These are phyloP conservation scores for Daktulosphaira vitifoliae DNA, from an alignment of 1,140 invertebrate genomes.

Conservation along the genomic window DNA sequence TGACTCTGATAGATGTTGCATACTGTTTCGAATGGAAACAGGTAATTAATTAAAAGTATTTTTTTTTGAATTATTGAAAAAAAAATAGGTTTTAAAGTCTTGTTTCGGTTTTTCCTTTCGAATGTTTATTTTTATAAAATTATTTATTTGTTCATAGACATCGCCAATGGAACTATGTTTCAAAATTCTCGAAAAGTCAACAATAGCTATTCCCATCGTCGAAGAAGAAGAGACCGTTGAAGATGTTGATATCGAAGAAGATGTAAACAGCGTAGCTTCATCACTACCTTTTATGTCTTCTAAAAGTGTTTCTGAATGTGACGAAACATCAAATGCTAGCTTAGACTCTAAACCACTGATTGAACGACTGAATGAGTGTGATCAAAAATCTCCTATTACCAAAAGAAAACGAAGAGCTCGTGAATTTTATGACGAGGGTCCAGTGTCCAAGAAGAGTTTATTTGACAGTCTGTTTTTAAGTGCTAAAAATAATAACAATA, in stretches of 20 bases:
- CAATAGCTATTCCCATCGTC: slow-evolving; percentile 26
- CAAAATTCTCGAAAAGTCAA: slow-evolving; percentile 42
- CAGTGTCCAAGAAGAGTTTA: slow-evolving; percentile 2
- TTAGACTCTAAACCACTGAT: slow-evolving; percentile 24
- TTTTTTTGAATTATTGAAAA: neutral
- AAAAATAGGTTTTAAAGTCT: neutral
- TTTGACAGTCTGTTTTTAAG: slow-evolving; percentile 9
- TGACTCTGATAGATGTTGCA: slow-evolving; percentile 54
- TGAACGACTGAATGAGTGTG: slow-evolving; percentile 31
- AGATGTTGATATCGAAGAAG: slow-evolving; percentile 24
- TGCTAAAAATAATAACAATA: neutral
- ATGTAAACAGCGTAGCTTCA: slow-evolving; percentile 8
- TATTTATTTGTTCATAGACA: slow-evolving; percentile 40
- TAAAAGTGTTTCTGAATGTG: slow-evolving; percentile 19
- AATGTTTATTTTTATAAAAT: no score
- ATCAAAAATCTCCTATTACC: slow-evolving; percentile 24
- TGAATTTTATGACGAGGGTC: neutral
- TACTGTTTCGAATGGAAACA: slow-evolving; percentile 56
- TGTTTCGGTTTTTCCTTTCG: no score
- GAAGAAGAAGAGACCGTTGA: slow-evolving; percentile 22
- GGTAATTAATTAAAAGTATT: slow-evolving; percentile 42
- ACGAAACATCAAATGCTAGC: slow-evolving; percentile 7
- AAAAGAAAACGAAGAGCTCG: slow-evolving; percentile 6
- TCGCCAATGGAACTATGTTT: slow-evolving; percentile 47
- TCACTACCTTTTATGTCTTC: slow-evolving; percentile 23